Evolutionary conservation across 2,113 vertebrate genomes (phyloP).

Genomic region (Calyptommatus sinebrachiatus): DNA sequence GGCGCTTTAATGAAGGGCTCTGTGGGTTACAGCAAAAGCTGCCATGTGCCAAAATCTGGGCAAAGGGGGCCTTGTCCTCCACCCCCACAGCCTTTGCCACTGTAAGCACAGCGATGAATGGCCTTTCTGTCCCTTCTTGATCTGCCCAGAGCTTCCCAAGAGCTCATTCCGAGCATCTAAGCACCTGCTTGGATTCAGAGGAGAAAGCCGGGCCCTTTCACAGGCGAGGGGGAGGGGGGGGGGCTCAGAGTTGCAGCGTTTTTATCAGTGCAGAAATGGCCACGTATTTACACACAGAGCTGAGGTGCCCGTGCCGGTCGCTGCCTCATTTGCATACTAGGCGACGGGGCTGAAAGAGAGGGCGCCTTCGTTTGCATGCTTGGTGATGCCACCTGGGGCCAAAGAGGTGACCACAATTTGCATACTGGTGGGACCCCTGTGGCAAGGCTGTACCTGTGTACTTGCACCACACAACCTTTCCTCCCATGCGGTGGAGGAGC

Average conservation of each 20-base stretch:
- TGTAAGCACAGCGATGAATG: conserved; percentile 12
- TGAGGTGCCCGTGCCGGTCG: not conserved
- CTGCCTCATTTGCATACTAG: not conserved
- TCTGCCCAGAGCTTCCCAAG: not conserved
- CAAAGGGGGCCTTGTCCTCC: conserved; percentile 16
- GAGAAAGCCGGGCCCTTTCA: not conserved
- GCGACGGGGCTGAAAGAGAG: not conserved
- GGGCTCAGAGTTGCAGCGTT: not conserved
- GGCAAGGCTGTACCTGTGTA: not conserved
- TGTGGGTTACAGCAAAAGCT: not conserved
- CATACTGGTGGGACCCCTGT: not conserved
- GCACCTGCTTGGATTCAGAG: conserved; percentile 6
- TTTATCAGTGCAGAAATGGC: not conserved
- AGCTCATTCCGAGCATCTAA: not conserved
- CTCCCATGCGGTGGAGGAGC: too few relatives aligned
- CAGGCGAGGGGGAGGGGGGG: too few relatives aligned
- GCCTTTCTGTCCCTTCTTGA: not conserved
- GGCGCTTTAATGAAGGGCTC: not conserved
- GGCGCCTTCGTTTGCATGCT: not conserved
- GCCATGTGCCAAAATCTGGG: not conserved
- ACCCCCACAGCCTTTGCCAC: not conserved
- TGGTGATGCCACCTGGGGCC: not conserved
- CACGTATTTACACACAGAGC: not conserved
- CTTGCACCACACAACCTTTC: not conserved
- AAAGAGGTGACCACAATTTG: not conserved